Percentiles rank a stretch among this genome's conserved stretches.
phyloP scores from a whole-genome alignment of 2,797 vertebrate species.

The Micromesistius poutassou region DNA sequence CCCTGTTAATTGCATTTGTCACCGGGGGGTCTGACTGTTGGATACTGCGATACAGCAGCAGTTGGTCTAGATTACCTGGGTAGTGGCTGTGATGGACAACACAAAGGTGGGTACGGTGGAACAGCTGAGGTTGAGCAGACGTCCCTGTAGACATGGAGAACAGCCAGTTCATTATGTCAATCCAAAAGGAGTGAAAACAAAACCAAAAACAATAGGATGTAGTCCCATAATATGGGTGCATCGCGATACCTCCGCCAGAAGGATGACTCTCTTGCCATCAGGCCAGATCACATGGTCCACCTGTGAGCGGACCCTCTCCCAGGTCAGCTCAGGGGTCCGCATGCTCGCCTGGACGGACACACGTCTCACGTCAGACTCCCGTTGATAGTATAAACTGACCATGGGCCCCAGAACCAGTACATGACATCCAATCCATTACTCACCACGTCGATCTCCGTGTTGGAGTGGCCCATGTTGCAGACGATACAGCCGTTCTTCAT shows the following conservation, averaged over 20 bases:
- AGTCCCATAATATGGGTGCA: neutral
- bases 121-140: slow-evolving; percentile 94
- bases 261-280: slow-evolving; percentile 89
- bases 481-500: slow-evolving; percentile 96
- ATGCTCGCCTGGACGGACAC: slow-evolving; percentile 80
- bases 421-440: slow-evolving; percentile 33
- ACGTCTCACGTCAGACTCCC: neutral
- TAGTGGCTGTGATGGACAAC: slow-evolving; percentile 93
- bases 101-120: slow-evolving; percentile 95
- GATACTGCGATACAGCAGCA: slow-evolving; percentile 9
- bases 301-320: slow-evolving; percentile 92
- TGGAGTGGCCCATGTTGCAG: slow-evolving; percentile 97
- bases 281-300: slow-evolving; percentile 96
- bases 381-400: neutral
- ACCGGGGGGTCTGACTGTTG: neutral
- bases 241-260: slow-evolving; percentile 86
- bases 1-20: neutral
- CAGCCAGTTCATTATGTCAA: neutral
- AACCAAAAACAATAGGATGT: neutral
- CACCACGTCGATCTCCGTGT: slow-evolving; percentile 95
- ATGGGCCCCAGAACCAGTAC: neutral
- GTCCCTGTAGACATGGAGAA: slow-evolving; percentile 74
- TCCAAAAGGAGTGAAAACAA: neutral
- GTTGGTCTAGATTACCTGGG: slow-evolving; percentile 75
- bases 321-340: slow-evolving; percentile 89